Percentiles rank a stretch among this genome's conserved stretches.
Evolutionary conservation across 2,113 vertebrate species (phyloP).

Genomic region (Zingel zingel): DNA sequence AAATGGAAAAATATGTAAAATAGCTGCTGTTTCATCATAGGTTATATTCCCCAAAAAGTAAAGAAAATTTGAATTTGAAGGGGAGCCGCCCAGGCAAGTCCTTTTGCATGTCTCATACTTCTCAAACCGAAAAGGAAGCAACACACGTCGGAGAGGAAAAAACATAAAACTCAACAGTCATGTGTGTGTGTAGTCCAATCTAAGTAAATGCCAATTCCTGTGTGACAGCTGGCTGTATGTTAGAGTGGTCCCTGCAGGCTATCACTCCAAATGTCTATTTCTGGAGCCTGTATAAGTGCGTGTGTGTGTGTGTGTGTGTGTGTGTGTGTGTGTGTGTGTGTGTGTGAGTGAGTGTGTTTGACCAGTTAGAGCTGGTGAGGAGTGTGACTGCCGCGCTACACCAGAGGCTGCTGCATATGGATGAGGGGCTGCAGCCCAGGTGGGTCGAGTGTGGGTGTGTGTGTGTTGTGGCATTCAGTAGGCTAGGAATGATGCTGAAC

Average conservation of each 20-base stretch:
- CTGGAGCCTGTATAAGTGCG: conserved; percentile 22
- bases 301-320: conserved; percentile 44
- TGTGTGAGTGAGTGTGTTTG: conserved; percentile 33
- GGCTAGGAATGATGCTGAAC: neutral
- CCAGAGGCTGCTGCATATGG: conserved; percentile 68
- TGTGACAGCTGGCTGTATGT: conserved; percentile 64
- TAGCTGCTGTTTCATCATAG: neutral
- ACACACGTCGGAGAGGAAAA: conserved; percentile 2
- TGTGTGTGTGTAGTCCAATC: conserved; percentile 16
- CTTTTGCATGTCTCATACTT: neutral
- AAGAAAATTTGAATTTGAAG: neutral
- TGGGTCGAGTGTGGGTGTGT: conserved; percentile 2
- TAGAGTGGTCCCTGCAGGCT: conserved; percentile 60
- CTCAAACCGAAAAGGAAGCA: neutral
- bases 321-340: conserved; percentile 35
- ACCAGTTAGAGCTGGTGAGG: conserved; percentile 52
- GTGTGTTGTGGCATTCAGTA: neutral
- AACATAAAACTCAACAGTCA: neutral
- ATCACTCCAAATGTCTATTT: conserved; percentile 61
- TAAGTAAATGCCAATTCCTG: conserved; percentile 62
- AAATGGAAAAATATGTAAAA: neutral
- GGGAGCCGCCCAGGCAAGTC: rapidly evolving
- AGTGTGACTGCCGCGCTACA: conserved; percentile 17
- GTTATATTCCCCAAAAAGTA: neutral
- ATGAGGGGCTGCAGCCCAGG: conserved; percentile 33